phyloP scores from a whole-genome alignment of 2,888 invertebrate genomes.

The Crepidodera aurea region DNA sequence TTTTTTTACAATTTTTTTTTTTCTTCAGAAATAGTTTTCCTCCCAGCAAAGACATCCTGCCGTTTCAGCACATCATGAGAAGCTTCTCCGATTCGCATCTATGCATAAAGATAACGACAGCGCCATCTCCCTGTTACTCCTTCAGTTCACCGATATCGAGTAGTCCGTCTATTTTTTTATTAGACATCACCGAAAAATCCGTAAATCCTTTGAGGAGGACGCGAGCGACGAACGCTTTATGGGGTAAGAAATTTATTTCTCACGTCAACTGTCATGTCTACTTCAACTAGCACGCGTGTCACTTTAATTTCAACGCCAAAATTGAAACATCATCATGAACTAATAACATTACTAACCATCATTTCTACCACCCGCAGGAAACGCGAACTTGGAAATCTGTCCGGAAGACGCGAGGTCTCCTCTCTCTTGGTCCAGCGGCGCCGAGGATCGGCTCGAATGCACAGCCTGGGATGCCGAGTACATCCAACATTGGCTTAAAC shows the following conservation, averaged over 20 bases:
- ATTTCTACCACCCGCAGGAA: constrained; percentile 52
- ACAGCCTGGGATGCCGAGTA: constrained; percentile 76
- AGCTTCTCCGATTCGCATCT: constrained; percentile 80
- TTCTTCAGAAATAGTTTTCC: constrained; percentile 73
- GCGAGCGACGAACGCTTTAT: constrained; percentile 63
- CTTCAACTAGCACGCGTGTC: neutral
- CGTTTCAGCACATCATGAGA: constrained; percentile 77
- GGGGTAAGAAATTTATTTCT: constrained; percentile 50
- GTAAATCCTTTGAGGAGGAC: constrained; percentile 66
- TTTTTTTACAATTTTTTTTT: no score
- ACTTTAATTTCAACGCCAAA: constrained; percentile 11
- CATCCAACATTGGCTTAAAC: constrained; percentile 77
- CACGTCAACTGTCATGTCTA: neutral
- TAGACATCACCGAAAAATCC: constrained; percentile 69
- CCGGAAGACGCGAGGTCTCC: constrained; percentile 56
- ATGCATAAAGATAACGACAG: constrained; percentile 73
- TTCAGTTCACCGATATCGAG: constrained; percentile 68
- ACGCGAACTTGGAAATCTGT: constrained; percentile 51
- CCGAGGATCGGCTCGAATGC: constrained; percentile 68
- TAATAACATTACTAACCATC: neutral
- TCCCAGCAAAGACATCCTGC: constrained; percentile 72
- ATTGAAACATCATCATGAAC: neutral
- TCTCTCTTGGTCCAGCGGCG: constrained; percentile 68
- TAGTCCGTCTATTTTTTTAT: constrained; percentile 68
- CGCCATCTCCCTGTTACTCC: constrained; percentile 66